Evolutionary conservation across 2,797 vertebrate species (phyloP).

Genomic region (Borostomias antarcticus): DNA sequence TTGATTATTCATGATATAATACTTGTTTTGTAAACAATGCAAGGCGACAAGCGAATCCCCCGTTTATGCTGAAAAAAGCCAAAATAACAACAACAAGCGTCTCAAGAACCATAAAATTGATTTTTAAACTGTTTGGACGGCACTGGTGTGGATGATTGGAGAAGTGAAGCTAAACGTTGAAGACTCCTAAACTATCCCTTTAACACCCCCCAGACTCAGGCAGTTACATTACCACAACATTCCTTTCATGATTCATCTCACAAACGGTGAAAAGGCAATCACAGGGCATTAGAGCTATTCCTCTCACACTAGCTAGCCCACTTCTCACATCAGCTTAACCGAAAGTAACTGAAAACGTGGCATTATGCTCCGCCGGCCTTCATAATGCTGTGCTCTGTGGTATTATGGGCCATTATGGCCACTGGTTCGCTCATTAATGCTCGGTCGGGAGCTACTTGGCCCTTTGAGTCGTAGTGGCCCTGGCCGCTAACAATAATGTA

Average conservation of each 20-base stretch:
- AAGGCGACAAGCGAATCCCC: neutral
- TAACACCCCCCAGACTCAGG: neutral
- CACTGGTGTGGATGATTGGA: too few relatives aligned
- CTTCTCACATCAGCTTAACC: neutral
- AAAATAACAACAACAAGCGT: too few relatives aligned
- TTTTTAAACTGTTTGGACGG: too few relatives aligned
- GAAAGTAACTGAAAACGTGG: slow-evolving; percentile 18
- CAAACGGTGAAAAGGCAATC: neutral
- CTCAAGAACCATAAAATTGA: too few relatives aligned
- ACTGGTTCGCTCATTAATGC: slow-evolving; percentile 74
- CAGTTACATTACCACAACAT: neutral
- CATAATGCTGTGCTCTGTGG: slow-evolving; percentile 28
- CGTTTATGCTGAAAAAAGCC: neutral
- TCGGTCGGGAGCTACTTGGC: slow-evolving; percentile 59
- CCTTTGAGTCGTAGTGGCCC: slow-evolving; percentile 62
- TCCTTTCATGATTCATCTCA: neutral
- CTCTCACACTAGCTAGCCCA: neutral
- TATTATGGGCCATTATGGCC: slow-evolving; percentile 42
- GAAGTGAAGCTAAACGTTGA: too few relatives aligned
- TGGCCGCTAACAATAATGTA: slow-evolving; percentile 66
- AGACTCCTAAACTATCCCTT: too few relatives aligned
- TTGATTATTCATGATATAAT: neutral
- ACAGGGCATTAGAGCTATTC: neutral
- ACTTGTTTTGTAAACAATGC: neutral
- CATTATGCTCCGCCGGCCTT: neutral